A percentile compares a stretch with the other conserved stretches of the same genome.
phyloP scores from a whole-genome alignment of 2,113 vertebrate species.

The Rhineura floridana region DNA sequence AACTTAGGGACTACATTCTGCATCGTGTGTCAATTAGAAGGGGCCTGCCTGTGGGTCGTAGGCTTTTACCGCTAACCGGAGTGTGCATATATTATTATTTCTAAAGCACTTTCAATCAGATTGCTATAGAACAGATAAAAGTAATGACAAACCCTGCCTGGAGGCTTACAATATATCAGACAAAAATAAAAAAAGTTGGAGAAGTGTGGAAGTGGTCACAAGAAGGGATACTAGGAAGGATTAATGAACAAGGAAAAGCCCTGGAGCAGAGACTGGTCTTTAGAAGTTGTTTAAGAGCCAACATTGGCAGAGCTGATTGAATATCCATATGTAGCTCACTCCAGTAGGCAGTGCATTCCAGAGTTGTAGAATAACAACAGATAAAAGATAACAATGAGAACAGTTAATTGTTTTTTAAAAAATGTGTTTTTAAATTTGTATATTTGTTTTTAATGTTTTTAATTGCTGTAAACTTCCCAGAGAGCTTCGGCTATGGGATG shows the following conservation, averaged over 20 bases:
- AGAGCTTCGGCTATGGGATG: too few relatives aligned
- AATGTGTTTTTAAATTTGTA: too few relatives aligned
- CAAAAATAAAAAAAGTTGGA: not conserved
- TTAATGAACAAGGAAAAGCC: not conserved
- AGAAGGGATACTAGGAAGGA: not conserved
- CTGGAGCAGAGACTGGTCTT: not conserved
- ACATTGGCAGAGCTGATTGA: not conserved
- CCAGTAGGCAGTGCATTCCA: too few relatives aligned
- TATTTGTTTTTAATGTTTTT: too few relatives aligned
- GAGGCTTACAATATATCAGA: not conserved
- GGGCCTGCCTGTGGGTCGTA: not conserved
- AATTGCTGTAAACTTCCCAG: too few relatives aligned
- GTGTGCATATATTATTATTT: not conserved
- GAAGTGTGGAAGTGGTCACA: not conserved
- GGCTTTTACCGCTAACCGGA: not conserved
- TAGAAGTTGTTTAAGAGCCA: not conserved
- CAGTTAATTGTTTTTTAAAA: not conserved
- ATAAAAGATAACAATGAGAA: not conserved
- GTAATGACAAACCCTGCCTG: not conserved
- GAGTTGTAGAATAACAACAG: not conserved
- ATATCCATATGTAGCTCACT: not conserved
- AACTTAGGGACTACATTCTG: slow-evolving; percentile 27
- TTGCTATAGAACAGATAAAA: not conserved
- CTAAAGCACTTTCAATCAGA: not conserved
- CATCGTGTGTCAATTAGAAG: not conserved